Base-by-base conservation (phyloP, 2,113 vertebrate species). In the Xyrauchen texanus region DNA sequence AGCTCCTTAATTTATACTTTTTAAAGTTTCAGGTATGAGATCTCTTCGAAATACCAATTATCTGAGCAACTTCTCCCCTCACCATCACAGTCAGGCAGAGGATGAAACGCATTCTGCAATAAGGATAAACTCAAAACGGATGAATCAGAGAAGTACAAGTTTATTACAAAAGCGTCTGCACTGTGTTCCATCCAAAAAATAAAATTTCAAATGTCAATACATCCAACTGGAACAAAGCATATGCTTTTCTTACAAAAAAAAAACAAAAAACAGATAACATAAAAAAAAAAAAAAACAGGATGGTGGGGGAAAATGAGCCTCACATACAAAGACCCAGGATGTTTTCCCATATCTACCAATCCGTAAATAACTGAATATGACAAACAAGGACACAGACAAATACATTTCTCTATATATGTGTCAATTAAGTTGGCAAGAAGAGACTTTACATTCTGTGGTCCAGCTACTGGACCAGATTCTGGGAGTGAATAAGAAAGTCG, bases 361-460 rank as follows among this genome's bases (percentile, higher is more conserved):
- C 21, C 21, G 3, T 1, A 34, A 65, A 68, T 16, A 68, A 63
- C 62, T 47, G 16, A 81, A 61, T 34, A 74, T 3, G 15, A 73
- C 60, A 21, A 67, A 76, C 70, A 79, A 62, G 55, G 49, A 81
- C 69, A 82, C 67, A 86, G 83, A 83, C 84, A 81, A 47, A 87
- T 77, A 52, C 69, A 81, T 66, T 16, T 77, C 82, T 66, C 81
- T 86, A 74, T 64, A 63, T 74, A 13, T 7, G 61, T 15, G 49
- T 52, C 64, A 76, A 76, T 53, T 65, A 76, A 80, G 76, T 61
- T 45, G 82, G 86, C 85, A 87, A 70, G 66, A 51, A 60, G 47
- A 67, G 73, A 84, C 83, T 49, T 83, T 92, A 91, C 92, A 92
- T 92, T 92, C 89, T 88, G 84, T 85, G 75, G 79, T 86, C 87